Percentiles rank a stretch among this genome's conserved stretches.
Evolutionary conservation across 2,888 invertebrate species (phyloP).

Genomic region (Caenorhabditis macrosperma): DNA sequence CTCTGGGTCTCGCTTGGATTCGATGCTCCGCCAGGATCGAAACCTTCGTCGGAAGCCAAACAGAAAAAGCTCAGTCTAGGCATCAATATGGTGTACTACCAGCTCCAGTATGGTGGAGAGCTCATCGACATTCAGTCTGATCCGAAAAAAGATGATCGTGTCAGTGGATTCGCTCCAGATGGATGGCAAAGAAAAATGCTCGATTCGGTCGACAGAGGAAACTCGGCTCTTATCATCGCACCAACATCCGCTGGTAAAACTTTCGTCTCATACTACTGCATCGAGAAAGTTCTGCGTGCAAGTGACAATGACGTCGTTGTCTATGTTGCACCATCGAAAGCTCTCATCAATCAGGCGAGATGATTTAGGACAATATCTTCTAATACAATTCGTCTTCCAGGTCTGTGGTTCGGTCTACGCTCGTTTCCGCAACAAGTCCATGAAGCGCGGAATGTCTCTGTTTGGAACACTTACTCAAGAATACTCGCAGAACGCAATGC

Average conservation of each 20-base stretch:
- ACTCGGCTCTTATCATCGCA: constrained; percentile 81
- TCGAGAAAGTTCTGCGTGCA: constrained; percentile 80
- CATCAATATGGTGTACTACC: constrained; percentile 75
- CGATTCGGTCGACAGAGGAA: constrained; percentile 80
- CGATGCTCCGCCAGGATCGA: constrained; percentile 68
- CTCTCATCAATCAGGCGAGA: constrained; percentile 78
- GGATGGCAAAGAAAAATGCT: constrained; percentile 81
- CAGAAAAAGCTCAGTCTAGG: constrained; percentile 73
- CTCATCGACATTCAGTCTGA: constrained; percentile 78
- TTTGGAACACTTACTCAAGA: constrained; percentile 79
- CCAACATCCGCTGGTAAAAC: constrained; percentile 81
- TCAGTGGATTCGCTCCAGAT: constrained; percentile 80
- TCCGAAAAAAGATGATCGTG: constrained; percentile 78
- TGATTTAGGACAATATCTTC: background rate
- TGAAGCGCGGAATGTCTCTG: constrained; percentile 79
- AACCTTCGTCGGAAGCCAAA: constrained; percentile 68
- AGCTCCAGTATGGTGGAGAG: constrained; percentile 76
- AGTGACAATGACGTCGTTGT: constrained; percentile 80
- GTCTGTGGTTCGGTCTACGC: constrained; percentile 80
- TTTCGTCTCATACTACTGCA: constrained; percentile 81
- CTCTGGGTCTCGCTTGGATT: constrained; percentile 77
- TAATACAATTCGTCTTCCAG: constrained; percentile 38
- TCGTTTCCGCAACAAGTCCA: constrained; percentile 79
- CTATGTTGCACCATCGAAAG: constrained; percentile 81
- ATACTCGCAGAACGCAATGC: constrained; percentile 73